phyloP scores from a whole-genome alignment of 1,140 invertebrate genomes.

The Drosophila bifasciata region DNA sequence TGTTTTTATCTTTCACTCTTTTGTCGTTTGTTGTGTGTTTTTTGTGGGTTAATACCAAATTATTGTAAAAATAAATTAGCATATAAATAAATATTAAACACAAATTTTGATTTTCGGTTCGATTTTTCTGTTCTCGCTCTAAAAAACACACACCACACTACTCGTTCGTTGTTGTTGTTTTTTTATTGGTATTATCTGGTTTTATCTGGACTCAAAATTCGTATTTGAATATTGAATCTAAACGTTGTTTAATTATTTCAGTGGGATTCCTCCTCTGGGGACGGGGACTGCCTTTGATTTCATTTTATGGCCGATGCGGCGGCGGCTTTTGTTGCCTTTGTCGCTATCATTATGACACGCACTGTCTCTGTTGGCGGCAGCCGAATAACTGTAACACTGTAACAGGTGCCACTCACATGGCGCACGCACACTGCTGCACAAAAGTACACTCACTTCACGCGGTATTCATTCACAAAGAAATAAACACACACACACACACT shows the following conservation, averaged over 20 bases:
- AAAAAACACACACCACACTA: background rate
- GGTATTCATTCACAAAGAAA: slow-evolving; percentile 57
- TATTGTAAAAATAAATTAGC: slow-evolving; percentile 73
- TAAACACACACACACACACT: slow-evolving; percentile 37
- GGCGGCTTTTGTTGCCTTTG: slow-evolving; percentile 17
- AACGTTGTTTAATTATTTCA: slow-evolving; percentile 66
- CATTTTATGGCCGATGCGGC: slow-evolving; percentile 35
- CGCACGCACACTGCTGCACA: too few species aligned
- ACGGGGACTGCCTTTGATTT: slow-evolving; percentile 63
- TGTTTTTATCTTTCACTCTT: slow-evolving; percentile 38
- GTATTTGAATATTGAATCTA: slow-evolving; percentile 39
- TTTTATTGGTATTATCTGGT: slow-evolving; percentile 21
- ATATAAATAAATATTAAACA: slow-evolving; percentile 70
- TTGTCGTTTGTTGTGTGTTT: slow-evolving; percentile 26
- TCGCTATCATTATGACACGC: slow-evolving; percentile 41
- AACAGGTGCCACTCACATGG: background rate
- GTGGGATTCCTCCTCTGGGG: slow-evolving; percentile 41
- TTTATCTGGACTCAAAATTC: slow-evolving; percentile 12
- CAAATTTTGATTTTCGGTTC: slow-evolving; percentile 22
- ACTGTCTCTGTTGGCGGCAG: slow-evolving; percentile 1
- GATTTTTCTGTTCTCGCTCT: slow-evolving; percentile 15
- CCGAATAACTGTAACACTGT: slow-evolving; percentile 1
- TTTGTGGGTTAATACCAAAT: slow-evolving; percentile 74
- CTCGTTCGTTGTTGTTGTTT: slow-evolving; percentile 20
- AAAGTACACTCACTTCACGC: background rate